Conservation (phyloP, 2,888 invertebrate genomes). For the Drosophila meridionalis region DNA sequence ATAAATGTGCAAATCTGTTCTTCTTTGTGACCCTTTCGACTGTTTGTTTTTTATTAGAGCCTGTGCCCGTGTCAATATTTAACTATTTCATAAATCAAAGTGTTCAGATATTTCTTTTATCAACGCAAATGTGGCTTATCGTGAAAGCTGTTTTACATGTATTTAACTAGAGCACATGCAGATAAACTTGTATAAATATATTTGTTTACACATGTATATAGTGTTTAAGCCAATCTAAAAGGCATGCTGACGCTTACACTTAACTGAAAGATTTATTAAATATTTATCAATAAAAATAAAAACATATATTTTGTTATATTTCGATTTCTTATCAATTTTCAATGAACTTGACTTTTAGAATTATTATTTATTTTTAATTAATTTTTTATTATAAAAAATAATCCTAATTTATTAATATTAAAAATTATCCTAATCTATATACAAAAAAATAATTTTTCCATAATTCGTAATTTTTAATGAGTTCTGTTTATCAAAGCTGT, state of each 20-base stretch:
- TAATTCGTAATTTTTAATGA: too few species aligned
- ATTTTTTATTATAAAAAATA: too few species aligned
- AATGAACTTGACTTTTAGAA: background rate
- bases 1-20: background rate
- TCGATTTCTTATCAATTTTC: background rate
- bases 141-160: constrained; percentile 19
- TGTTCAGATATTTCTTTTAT: constrained; percentile 31
- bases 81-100: constrained; percentile 41
- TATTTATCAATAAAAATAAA: background rate
- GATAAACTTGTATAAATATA: constrained; percentile 1
- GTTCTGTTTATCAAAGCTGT: background rate
- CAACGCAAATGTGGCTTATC: constrained; percentile 35
- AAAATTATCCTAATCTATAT: too few species aligned
- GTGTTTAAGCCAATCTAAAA: background rate
- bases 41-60: background rate
- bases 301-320: background rate
- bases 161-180: background rate
- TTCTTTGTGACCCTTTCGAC: background rate
- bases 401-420: too few species aligned
- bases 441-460: too few species aligned
- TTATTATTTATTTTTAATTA: too few species aligned
- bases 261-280: constrained; percentile 6
- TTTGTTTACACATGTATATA: constrained; percentile 7
- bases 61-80: constrained; percentile 15
- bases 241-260: background rate